Base-by-base conservation (phyloP, 2,797 vertebrate species). In the Leptoclinus maculatus region DNA sequence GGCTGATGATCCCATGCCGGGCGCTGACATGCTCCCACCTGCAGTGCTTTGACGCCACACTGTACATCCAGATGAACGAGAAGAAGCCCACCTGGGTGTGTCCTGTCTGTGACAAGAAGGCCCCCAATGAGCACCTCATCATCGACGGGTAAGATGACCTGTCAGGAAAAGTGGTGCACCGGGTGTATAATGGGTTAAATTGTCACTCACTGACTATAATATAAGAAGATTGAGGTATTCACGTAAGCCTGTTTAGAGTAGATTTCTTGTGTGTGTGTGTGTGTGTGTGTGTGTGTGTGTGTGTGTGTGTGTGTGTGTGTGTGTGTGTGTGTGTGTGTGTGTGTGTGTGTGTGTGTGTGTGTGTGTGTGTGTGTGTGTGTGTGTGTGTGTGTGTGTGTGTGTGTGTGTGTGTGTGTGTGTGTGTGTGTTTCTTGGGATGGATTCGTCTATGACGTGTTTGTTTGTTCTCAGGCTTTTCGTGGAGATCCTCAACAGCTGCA, bases 71-170 rank as follows among this genome's bases (percentile, higher is more conserved):
- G 80, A 99, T 99, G 98, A 99, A 99, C 2, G 98, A 99, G 92
- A 99, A 99, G 92, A 99, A 99, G 71, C 97, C 98, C 75, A 99
- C 98, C 54, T 99, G 98, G 98, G 98, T 99, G 53, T 99, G 98
- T 92, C 98, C 98, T 6, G 98, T 99, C 66, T 99, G 98, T 83
- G 97, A 99, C 93, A 99, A 99, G 91, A 99, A 99, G 86, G 98
- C 97, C 38, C 98, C 98, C 0, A 99, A 98, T 0, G 97, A 99
- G 60, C 97, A 98, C 75, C 97, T 99, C 85, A 99, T 99, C 80
- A 99, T 99, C n/a, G 98, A 99, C 53, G 98, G 98, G 98, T 99
- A 84, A 87, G 2, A 58, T 17, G 19, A 57, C 34, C 43, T 23
- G 27, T 39, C 5, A 27, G 66, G 21, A 41, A 47, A 29, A n/a